phyloP scores from a whole-genome alignment of 2,797 vertebrate genomes.

The Centropyge bicolor region DNA sequence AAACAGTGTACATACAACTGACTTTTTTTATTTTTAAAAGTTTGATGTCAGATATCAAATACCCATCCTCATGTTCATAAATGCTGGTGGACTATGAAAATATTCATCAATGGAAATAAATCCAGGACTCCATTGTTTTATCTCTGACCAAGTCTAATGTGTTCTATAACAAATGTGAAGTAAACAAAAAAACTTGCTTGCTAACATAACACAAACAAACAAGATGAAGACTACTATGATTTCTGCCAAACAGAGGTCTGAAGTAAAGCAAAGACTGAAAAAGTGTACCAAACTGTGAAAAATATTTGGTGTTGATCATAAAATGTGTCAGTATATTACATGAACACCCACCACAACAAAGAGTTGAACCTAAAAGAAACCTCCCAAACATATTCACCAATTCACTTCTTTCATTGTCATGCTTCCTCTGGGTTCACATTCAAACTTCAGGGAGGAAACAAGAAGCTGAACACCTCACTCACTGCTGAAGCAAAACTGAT shows the following conservation, averaged over 20 bases:
- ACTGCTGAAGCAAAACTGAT: not conserved
- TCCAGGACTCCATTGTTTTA: not conserved
- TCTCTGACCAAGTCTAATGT: not conserved
- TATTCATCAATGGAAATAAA: not conserved
- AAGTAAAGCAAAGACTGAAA: not conserved
- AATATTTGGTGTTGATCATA: not conserved
- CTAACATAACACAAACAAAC: not conserved
- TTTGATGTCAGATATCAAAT: not conserved
- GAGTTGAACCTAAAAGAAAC: not conserved
- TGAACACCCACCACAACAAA: not conserved
- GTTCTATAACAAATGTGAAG: not conserved
- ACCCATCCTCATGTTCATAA: not conserved
- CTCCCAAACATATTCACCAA: not conserved
- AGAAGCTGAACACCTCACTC: not conserved
- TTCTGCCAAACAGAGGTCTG: not conserved
- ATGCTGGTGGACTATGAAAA: not conserved
- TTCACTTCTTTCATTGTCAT: not conserved
- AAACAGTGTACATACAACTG: no score
- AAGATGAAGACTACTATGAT: not conserved
- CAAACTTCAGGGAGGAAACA: not conserved
- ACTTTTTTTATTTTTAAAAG: not conserved
- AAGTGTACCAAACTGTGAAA: not conserved
- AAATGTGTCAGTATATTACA: not conserved
- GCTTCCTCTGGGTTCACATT: not conserved
- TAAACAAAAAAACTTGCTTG: not conserved